phyloP scores from a whole-genome alignment of 1,140 invertebrate genomes.

The Anoplophora glabripennis region DNA sequence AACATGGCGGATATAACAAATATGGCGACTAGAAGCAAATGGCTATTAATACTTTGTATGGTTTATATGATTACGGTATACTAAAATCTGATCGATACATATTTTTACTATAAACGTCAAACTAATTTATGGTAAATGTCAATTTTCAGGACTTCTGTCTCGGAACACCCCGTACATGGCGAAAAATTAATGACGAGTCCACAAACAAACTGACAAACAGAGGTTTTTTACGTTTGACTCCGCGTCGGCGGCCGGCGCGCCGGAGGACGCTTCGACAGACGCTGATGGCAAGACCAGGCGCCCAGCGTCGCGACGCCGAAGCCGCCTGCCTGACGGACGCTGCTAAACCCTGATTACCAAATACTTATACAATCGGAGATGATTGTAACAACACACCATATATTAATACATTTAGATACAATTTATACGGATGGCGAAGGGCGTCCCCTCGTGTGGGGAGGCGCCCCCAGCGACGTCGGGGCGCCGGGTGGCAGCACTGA shows the following conservation, averaged over 20 bases:
- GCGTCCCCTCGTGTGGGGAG: background rate
- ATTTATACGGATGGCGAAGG: background rate
- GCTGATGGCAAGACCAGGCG: constrained; percentile 1
- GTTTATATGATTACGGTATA: no score
- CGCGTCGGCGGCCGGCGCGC: background rate
- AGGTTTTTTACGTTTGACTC: constrained; percentile 12
- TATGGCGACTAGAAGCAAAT: no score
- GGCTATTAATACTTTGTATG: no score
- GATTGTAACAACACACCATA: constrained; percentile 10
- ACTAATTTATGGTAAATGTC: no score
- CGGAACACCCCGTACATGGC: background rate
- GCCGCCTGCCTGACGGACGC: constrained; percentile 17
- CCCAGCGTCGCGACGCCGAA: constrained; percentile 4
- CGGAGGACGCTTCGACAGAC: constrained; percentile 7
- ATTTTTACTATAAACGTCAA: no score
- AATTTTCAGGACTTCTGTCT: background rate
- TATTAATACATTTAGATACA: constrained; percentile 6
- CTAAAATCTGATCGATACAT: no score
- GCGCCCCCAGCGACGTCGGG: background rate
- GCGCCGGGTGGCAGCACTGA: background rate
- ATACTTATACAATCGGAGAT: constrained; percentile 5
- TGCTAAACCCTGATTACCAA: constrained; percentile 14
- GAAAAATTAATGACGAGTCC: constrained; percentile 16
- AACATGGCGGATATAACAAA: no score
- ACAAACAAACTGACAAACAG: constrained; percentile 15